Evolutionary conservation across 2,113 vertebrate genomes (phyloP).

Genomic region (Vicugna pacos): DNA sequence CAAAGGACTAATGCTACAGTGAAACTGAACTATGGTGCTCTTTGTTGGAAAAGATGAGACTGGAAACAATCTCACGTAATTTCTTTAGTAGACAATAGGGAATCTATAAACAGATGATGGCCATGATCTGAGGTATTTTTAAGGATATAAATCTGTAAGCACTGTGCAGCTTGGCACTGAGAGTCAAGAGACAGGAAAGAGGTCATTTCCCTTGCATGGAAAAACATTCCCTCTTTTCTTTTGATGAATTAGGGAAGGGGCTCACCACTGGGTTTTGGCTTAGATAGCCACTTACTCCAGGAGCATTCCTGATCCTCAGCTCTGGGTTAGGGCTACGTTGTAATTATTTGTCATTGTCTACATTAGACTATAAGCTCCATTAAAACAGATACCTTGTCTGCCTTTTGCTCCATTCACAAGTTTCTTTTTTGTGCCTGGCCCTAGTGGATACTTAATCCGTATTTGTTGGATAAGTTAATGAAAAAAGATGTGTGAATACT

Average conservation of each 20-base stretch:
- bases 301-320: not conserved
- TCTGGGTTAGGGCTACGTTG: not conserved
- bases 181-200: not conserved
- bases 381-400: not conserved
- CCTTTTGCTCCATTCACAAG: not conserved
- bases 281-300: not conserved
- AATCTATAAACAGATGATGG: not conserved
- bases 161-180: not conserved
- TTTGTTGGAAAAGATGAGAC: constrained; percentile 55
- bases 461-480: not conserved
- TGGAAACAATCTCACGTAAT: constrained; percentile 10
- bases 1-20: not conserved
- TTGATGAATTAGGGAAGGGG: not conserved
- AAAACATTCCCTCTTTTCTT: not conserved
- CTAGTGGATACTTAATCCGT: not conserved
- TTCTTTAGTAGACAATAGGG: not conserved
- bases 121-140: not conserved
- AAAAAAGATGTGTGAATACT: not conserved
- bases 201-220: not conserved
- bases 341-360: not conserved
- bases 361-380: not conserved
- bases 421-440: not conserved
- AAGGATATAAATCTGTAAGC: not conserved
- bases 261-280: not conserved
- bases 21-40: not conserved